Conservation (phyloP, 1,140 invertebrate genomes). For the Pseudomyrmex concolor region DNA sequence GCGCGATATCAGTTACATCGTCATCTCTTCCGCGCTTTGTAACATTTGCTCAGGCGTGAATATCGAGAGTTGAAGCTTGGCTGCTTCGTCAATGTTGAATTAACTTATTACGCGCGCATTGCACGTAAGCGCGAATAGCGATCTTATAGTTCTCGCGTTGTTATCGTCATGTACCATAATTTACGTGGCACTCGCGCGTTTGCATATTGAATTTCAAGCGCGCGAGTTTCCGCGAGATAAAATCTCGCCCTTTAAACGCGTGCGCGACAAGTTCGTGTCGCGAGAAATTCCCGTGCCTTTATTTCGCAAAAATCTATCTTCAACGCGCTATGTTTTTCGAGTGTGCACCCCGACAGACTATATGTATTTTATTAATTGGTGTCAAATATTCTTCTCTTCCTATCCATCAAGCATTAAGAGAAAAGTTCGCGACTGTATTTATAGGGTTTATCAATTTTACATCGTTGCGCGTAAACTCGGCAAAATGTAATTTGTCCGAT, state of each 20-base stretch:
- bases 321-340: too few species aligned
- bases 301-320: too few species aligned
- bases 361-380: too few species aligned
- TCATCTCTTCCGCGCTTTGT: slow-evolving; percentile 31
- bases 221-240: background rate
- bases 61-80: slow-evolving; percentile 46
- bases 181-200: background rate
- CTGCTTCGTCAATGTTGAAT: slow-evolving; percentile 28
- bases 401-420: too few species aligned
- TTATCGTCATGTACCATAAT: slow-evolving; percentile 19
- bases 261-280: too few species aligned
- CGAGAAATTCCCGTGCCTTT: too few species aligned
- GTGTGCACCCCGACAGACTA: too few species aligned
- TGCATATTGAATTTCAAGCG: slow-evolving; percentile 23
- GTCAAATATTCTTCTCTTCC: too few species aligned
- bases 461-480: slow-evolving; percentile 2
- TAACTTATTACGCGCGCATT: slow-evolving; percentile 29
- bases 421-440: too few species aligned
- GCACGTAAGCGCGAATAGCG: slow-evolving; percentile 9
- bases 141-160: slow-evolving; percentile 3
- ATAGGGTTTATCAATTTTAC: too few species aligned
- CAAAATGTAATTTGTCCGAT: slow-evolving; percentile 25
- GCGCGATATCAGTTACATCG: slow-evolving; percentile 26
- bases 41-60: slow-evolving; percentile 41
- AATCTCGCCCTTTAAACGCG: background rate